Percentiles rank a stretch among this genome's conserved stretches.
Evolutionary conservation across 2,113 vertebrate species (phyloP).

Genomic region (Pyxicephalus adspersus): DNA sequence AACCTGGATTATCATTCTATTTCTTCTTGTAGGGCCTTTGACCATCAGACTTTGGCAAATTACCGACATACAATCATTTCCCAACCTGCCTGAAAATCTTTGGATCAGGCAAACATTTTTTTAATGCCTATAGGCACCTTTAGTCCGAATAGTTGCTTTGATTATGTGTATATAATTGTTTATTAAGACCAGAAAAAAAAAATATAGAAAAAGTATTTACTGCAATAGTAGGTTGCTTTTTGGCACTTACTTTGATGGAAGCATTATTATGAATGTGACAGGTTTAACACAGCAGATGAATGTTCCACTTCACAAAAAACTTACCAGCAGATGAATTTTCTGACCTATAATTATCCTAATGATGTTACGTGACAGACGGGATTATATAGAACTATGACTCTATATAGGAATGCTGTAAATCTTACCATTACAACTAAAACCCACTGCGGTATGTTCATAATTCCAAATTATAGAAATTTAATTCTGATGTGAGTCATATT

Average conservation of each 20-base stretch:
- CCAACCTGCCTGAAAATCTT: no score
- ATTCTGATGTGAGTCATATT: no score
- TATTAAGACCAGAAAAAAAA: no score
- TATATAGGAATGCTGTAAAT: conserved; percentile 2
- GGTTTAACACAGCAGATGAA: background rate
- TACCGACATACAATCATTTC: no score
- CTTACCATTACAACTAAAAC: background rate
- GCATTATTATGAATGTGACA: background rate
- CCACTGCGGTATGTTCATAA: background rate
- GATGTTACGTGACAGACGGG: conserved; percentile 7
- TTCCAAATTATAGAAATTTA: no score
- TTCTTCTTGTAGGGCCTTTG: no score
- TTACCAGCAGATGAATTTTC: conserved; percentile 17
- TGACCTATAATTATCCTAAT: conserved; percentile 7
- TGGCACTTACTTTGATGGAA: background rate
- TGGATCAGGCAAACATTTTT: no score
- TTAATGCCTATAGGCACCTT: no score
- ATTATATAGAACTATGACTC: conserved; percentile 1
- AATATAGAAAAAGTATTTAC: background rate
- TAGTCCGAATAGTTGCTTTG: no score
- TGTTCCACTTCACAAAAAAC: conserved; percentile 6
- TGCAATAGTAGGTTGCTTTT: background rate
- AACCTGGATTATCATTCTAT: no score
- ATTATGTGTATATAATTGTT: no score
- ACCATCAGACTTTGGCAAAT: no score